Evolutionary conservation across 2,113 vertebrate genomes (phyloP).

Genomic region (Burhinus bistriatus): DNA sequence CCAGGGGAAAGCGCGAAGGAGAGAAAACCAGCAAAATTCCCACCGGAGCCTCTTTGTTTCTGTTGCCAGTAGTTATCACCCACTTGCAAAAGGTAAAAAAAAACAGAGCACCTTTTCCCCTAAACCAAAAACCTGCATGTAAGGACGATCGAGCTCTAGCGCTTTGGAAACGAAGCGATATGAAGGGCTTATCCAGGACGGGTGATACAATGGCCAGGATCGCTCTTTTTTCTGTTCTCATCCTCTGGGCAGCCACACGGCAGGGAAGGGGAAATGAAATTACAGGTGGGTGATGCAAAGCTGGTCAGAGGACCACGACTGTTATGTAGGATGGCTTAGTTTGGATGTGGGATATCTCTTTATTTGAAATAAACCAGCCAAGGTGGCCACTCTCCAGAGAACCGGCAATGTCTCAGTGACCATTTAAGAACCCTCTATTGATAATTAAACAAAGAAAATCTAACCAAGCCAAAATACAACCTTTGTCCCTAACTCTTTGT

Average conservation of each 20-base stretch:
- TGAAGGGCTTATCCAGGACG: background rate
- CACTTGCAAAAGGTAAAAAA: background rate
- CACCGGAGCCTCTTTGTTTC: constrained; percentile 4
- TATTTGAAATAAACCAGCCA: background rate
- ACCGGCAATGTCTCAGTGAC: background rate
- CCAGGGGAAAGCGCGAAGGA: rapidly evolving
- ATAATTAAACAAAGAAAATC: background rate
- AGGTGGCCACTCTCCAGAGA: background rate
- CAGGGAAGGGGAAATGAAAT: constrained; percentile 25
- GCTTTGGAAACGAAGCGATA: background rate
- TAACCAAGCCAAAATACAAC: background rate
- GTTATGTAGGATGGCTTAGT: background rate
- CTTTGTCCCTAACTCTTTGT: background rate
- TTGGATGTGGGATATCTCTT: background rate
- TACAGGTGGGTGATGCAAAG: constrained; percentile 50
- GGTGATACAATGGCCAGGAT: background rate
- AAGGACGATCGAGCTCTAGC: background rate
- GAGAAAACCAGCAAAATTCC: constrained; percentile 9
- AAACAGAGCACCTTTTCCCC: background rate
- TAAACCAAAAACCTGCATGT: background rate
- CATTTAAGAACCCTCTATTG: background rate
- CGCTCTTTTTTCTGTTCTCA: background rate
- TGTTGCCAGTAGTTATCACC: background rate
- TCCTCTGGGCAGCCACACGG: background rate
- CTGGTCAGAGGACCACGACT: background rate